Evolutionary conservation across 2,797 vertebrate species (phyloP).

Genomic region (Acanthopagrus latus): DNA sequence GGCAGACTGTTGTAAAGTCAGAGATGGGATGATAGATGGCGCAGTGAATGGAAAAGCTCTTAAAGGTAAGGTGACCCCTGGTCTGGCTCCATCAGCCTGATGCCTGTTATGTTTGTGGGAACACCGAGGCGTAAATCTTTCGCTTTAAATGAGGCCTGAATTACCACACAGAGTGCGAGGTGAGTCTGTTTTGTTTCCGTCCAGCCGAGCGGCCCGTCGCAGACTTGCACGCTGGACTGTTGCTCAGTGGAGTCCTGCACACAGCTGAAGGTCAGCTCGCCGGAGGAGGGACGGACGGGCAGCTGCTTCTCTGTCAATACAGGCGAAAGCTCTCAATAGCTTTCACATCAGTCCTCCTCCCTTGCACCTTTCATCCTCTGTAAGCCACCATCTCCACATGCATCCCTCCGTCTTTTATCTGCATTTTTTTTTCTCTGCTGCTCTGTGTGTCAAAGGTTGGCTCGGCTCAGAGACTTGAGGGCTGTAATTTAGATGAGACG

Average conservation of each 20-base stretch:
- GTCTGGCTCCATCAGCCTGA: slow-evolving; percentile 50
- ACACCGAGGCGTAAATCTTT: slow-evolving; percentile 62
- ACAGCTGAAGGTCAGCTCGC: slow-evolving; percentile 41
- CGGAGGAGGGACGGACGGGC: slow-evolving; percentile 30
- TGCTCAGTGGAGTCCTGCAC: slow-evolving; percentile 37
- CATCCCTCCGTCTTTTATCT: slow-evolving; percentile 50
- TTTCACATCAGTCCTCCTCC: slow-evolving; percentile 19
- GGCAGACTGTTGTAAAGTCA: slow-evolving; percentile 25
- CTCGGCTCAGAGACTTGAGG: slow-evolving; percentile 52
- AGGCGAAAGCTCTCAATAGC: slow-evolving; percentile 34
- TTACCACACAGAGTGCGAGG: slow-evolving; percentile 53
- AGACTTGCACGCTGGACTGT: slow-evolving; percentile 14
- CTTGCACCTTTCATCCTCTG: slow-evolving; percentile 38
- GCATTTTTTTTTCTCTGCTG: slow-evolving; percentile 25
- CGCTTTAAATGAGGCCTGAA: slow-evolving; percentile 61
- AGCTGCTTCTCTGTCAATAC: slow-evolving; percentile 42
- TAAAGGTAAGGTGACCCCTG: slow-evolving; percentile 61
- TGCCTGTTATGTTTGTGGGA: slow-evolving; percentile 57
- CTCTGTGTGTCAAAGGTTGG: slow-evolving; percentile 69
- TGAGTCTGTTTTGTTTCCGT: slow-evolving; percentile 55
- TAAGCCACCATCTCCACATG: slow-evolving; percentile 25
- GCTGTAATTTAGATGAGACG: slow-evolving; percentile 75
- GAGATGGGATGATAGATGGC: slow-evolving; percentile 33
- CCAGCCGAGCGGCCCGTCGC: slow-evolving; percentile 21
- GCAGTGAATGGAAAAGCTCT: slow-evolving; percentile 53